A percentile compares a stretch with the other conserved stretches of the same genome.
phyloP scores from a whole-genome alignment of 2,797 vertebrate species.

The Pipistrellus pipistrellus region DNA sequence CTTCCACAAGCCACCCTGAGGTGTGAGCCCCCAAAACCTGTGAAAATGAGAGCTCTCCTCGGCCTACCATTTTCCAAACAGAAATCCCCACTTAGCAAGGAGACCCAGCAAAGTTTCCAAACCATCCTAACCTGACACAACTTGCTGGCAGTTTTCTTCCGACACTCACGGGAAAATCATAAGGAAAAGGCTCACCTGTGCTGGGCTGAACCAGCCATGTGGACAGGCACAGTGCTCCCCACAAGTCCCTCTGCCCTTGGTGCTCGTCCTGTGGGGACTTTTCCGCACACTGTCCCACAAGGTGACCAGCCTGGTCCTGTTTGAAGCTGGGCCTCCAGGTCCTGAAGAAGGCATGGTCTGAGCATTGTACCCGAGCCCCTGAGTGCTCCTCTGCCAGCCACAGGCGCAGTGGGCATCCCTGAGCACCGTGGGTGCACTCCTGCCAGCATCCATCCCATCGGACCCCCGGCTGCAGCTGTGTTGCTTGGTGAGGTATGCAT shows the following conservation, averaged over 20 bases:
- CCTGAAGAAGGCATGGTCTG: conserved; percentile 83
- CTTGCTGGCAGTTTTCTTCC: conserved; percentile 73
- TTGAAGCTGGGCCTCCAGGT: conserved; percentile 86
- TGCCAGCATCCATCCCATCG: conserved; percentile 82
- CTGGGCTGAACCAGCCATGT: conserved; percentile 90
- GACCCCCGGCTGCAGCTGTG: conserved; percentile 90
- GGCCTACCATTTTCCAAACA: not conserved
- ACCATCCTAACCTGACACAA: conserved; percentile 21
- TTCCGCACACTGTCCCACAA: conserved; percentile 89
- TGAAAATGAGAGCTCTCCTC: not conserved
- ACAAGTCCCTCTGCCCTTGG: conserved; percentile 88
- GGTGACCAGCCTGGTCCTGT: conserved; percentile 86
- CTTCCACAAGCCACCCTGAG: conserved; percentile 58
- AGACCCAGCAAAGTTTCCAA: conserved; percentile 73
- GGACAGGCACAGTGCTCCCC: conserved; percentile 91
- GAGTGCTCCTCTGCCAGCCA: conserved; percentile 90
- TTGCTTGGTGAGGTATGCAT: conserved; percentile 91
- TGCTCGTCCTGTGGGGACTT: conserved; percentile 87
- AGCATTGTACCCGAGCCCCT: conserved; percentile 82
- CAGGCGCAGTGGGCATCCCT: conserved; percentile 90
- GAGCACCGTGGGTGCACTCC: conserved; percentile 78
- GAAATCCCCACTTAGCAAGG: conserved; percentile 12
- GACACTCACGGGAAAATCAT: conserved; percentile 54
- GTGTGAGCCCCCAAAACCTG: conserved; percentile 56
- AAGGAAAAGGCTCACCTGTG: conserved; percentile 89